Evolutionary conservation across 37 sponge, comb jelly and placozoan species (phyloP).

Genomic region (Spongilla lacustris): DNA sequence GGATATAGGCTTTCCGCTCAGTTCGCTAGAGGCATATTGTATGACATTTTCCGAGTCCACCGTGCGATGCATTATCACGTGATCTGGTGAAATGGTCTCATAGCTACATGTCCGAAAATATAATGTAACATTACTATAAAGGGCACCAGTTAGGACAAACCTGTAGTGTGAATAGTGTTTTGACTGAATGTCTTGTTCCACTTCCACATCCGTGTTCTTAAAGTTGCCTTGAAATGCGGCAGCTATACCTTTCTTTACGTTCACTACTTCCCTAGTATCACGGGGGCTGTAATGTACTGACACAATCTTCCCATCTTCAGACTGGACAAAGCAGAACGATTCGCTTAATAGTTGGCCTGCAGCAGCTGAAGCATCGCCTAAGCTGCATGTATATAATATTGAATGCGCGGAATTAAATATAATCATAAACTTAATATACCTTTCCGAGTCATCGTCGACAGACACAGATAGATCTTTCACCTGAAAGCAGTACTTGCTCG

Average conservation of each 20-base stretch:
- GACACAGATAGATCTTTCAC: constrained; percentile 4
- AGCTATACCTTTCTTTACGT: constrained; percentile 60
- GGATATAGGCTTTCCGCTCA: neutral
- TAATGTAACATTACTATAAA: neutral
- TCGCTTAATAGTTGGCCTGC: neutral
- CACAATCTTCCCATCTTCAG: constrained; percentile 42
- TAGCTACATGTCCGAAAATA: neutral
- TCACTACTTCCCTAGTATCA: constrained; percentile 30
- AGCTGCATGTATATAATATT: neutral
- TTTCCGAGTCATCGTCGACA: neutral
- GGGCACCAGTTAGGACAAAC: neutral
- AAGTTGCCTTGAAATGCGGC: constrained; percentile 67
- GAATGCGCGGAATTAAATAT: neutral
- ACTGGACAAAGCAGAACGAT: constrained; percentile 39
- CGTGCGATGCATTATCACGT: constrained; percentile 1
- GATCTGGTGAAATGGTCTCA: neutral
- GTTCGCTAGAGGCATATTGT: neutral
- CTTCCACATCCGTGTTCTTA: constrained; percentile 19
- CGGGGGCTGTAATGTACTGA: constrained; percentile 12
- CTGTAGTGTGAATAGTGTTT: constrained; percentile 30
- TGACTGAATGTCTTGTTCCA: constrained; percentile 29
- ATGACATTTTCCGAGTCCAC: neutral
- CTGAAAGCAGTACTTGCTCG: constrained; percentile 32
- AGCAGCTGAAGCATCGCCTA: neutral
- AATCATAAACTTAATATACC: too few relatives aligned